Conservation (phyloP, 2,797 vertebrate genomes). For the Bradypodion pumilum region DNA sequence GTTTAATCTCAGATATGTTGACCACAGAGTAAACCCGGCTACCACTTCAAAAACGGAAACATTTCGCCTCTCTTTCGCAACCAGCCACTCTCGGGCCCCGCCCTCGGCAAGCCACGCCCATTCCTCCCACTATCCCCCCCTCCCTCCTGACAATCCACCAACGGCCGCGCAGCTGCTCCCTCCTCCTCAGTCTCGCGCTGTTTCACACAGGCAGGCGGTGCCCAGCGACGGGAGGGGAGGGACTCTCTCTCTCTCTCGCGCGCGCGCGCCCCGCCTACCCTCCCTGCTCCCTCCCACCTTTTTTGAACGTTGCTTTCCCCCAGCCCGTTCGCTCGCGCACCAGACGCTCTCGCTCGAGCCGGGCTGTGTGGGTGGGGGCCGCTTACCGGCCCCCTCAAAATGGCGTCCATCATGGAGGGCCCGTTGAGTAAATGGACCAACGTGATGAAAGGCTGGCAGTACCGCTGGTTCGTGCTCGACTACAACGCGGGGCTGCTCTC, state of each 20-base stretch:
- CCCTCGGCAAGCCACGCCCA: not conserved
- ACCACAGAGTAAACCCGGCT: no score
- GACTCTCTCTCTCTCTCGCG: not conserved
- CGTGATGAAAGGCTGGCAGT: constrained; percentile 99
- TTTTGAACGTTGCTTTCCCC: not conserved
- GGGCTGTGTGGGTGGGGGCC: constrained; percentile 70
- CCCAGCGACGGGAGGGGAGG: not conserved
- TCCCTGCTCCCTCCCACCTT: constrained; percentile 13
- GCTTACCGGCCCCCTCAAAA: constrained; percentile 83
- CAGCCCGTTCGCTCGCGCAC: not conserved
- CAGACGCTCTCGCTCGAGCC: constrained; percentile 42
- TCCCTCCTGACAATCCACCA: not conserved
- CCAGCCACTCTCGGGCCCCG: not conserved
- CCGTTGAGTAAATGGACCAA: constrained; percentile 99
- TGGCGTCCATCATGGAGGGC: constrained; percentile 99
- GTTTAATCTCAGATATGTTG: no score
- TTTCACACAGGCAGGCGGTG: not conserved
- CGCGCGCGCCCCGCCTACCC: not conserved
- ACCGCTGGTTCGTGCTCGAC: constrained; percentile 97
- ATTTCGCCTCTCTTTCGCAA: no score
- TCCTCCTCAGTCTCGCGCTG: constrained; percentile 7
- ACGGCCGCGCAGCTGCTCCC: not conserved
- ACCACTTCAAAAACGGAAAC: no score
- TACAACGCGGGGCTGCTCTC: constrained; percentile 95
- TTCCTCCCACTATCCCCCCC: not conserved